Base-by-base conservation (phyloP, 1,140 invertebrate species). In the Brachionus paranguensis region DNA sequence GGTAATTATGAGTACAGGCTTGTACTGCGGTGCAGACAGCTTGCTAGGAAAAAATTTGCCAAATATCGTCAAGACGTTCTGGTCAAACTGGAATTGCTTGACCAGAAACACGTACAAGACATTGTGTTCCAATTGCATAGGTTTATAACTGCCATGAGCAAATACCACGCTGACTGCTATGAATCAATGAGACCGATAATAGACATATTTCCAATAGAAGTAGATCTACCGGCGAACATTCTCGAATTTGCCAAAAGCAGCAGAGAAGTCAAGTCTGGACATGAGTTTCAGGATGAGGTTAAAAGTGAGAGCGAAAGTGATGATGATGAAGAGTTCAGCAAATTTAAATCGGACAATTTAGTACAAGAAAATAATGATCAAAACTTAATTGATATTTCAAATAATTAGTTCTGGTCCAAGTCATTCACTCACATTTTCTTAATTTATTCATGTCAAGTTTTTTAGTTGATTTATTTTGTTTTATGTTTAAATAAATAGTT, bases 1-100 rank as follows among this genome's bases (percentile, higher is more conserved):
- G 97, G 97, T 78, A 99, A 99, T 89, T 99, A 99, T 90, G 97
- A 99, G 89, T 99, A 99, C 88, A 93, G 96, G 92, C 89, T 99
- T 76, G 93, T 99, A 50, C 89, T 99, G 6, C 91, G 96, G 76
- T 99, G 97, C 90, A 92, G 97, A 37, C 96, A 99, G 91, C 94
- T 97, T 86, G 96, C 96, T 0, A 90, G 96, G 84, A 90, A 91
- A 0, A 93, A 93, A 86, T 99, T 99, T 91, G 96, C 96, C 14
- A 94, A 95, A 86, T 91, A 98, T 29, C 91, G 97, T 68, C 94
- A 95, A 0, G 97, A 99, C 90, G 97, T 99, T 0, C 90, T 98
- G 5, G 95, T 98, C 0, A 99, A 99, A 90, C 91, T 99, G 86
- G 97, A 99, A 89, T 89, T 99, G 10, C 89, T 99, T 8, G 97